Base-by-base conservation (phyloP, 2,113 vertebrate genomes). In the Entosphenus tridentatus region DNA sequence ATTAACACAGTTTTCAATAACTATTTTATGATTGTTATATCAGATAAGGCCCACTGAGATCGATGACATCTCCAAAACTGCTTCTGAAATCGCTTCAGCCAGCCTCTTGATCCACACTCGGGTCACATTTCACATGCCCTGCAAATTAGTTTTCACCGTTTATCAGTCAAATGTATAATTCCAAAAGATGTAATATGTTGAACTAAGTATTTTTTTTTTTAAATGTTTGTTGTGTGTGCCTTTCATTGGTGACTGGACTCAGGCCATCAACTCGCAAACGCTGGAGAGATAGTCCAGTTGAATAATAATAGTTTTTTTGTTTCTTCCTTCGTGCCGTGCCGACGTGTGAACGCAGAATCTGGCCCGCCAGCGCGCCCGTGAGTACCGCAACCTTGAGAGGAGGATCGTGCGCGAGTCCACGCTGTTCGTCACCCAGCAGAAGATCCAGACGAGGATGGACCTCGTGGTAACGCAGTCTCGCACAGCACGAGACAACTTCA, bases 361-460 rank as follows among this genome's bases (percentile, higher is more conserved):
- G 71, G 96, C 96, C 39, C 75, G 77, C 57, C 77, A 16, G n/a
- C 62, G 62, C 21, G 62, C 62, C 14, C 17, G 12, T 14, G 16
- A 69, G 17, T 56, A 69, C 17, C 55, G 55, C 55, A n/a, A 87
- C 69, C 81, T 98, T 71, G 82, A 79, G n/a, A 87, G 95, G 74
- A 82, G 91, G 73, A 88, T 98, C n/a, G 84, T 89, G 68, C 76
- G 92, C 14, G 95, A 97, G 73, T 89, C 82, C 78, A 80, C 87
- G 73, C 78, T 98, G 83, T 96, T 89, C 71, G 77, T 95, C 58
- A 78, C 93, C 70, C 77, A 81, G 12, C 88, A 98, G 82, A 98
- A 98, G 78, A 90, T 98, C 76, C 92, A 97, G 78, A 85, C 86
- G 3, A 82, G 85, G 39, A 92, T 88, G 78, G 95, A 98, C 77